A percentile compares a stretch with the other conserved stretches of the same genome.
phyloP scores from a whole-genome alignment of 1,140 invertebrate genomes.

The Papilio dardanus region DNA sequence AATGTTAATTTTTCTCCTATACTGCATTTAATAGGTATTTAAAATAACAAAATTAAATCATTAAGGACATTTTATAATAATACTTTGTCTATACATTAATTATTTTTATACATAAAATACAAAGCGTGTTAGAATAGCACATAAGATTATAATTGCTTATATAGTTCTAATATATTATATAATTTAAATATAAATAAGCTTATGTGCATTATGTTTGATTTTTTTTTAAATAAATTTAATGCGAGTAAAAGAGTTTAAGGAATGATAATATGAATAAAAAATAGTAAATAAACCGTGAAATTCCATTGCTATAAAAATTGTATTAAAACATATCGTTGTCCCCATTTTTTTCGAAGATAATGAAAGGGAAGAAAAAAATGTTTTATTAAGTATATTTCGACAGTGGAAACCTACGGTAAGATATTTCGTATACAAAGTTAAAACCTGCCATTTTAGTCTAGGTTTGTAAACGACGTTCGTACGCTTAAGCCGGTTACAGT shows the following conservation, averaged over 20 bases:
- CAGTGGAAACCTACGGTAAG: too few species aligned
- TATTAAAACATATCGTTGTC: background rate
- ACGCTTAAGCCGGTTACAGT: too few species aligned
- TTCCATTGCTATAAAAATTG: too few species aligned
- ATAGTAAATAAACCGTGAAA: background rate
- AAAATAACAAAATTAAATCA: too few species aligned
- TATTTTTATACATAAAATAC: slow-evolving; percentile 27
- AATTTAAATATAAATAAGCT: background rate
- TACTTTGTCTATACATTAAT: slow-evolving; percentile 1
- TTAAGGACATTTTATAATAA: background rate
- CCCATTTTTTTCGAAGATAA: slow-evolving; percentile 22
- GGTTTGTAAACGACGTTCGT: too few species aligned
- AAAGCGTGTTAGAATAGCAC: slow-evolving; percentile 16
- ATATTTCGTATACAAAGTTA: too few species aligned
- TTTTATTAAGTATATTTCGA: background rate
- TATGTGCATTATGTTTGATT: background rate
- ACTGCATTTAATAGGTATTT: background rate
- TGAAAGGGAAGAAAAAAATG: background rate
- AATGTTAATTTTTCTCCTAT: background rate
- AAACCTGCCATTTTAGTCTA: too few species aligned
- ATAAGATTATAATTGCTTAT: background rate
- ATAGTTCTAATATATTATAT: background rate
- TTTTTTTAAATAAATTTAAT: slow-evolving; percentile 21
- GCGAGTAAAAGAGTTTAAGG: slow-evolving; percentile 33
- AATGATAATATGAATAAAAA: slow-evolving; percentile 3